A percentile compares a stretch with the other conserved stretches of the same genome.
Conservation (phyloP, 2,888 invertebrate species). For the Teleiodes luculella region DNA sequence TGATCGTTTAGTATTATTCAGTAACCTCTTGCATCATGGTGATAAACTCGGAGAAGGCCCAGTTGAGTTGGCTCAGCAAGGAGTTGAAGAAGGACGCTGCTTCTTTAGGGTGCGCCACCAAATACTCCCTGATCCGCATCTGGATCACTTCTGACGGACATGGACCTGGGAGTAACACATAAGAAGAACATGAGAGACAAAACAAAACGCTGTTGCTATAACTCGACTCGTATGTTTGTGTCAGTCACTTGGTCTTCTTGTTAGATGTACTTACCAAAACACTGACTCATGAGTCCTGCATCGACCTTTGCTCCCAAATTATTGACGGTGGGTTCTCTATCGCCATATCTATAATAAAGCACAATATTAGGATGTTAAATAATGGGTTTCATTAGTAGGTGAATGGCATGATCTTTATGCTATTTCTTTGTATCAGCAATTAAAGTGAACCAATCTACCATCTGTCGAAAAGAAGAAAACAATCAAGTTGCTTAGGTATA, state of each 20-base stretch:
- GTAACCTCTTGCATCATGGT: constrained; percentile 88
- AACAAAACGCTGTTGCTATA: no score
- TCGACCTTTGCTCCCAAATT: constrained; percentile 72
- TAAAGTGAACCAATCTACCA: no score
- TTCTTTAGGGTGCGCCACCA: constrained; percentile 80
- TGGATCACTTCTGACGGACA: constrained; percentile 84
- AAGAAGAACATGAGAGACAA: no score
- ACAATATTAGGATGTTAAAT: no score
- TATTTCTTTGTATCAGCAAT: no score
- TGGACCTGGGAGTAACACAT: constrained; percentile 70
- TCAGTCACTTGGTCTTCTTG: no score
- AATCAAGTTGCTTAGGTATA: no score
- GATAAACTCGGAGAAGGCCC: constrained; percentile 93
- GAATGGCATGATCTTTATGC: no score
- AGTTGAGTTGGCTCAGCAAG: constrained; percentile 88
- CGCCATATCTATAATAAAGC: constrained; percentile 68
- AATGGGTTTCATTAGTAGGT: no score
- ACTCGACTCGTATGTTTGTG: no score
- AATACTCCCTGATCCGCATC: constrained; percentile 79
- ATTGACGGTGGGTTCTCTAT: constrained; percentile 69
- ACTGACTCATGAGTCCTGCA: constrained; percentile 72
- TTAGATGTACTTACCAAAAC: constrained; percentile 53
- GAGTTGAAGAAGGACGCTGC: constrained; percentile 87
- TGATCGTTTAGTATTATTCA: no score
- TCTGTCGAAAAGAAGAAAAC: no score